Conservation (phyloP, 2,888 invertebrate species). For the Camptogramma bilineatum region DNA sequence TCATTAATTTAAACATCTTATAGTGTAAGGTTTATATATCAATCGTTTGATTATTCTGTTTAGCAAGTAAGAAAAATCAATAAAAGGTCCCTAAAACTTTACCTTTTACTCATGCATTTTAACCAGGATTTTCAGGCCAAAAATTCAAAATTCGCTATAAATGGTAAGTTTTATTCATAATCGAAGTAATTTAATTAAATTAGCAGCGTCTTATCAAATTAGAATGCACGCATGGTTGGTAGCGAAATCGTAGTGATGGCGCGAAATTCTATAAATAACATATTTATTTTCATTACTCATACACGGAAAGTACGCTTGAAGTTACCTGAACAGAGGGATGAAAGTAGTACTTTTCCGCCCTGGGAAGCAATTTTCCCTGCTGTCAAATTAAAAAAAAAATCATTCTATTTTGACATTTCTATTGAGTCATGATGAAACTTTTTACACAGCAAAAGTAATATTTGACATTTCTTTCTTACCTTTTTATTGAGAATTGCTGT, state of each 20-base stretch:
- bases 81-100: slow-evolving; percentile 3
- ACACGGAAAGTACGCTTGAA: no score
- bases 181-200: not conserved
- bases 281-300: not conserved
- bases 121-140: slow-evolving; percentile 24
- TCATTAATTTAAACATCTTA: not conserved
- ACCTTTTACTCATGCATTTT: slow-evolving; percentile 12
- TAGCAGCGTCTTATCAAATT: not conserved
- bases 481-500: no score
- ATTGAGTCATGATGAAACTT: no score
- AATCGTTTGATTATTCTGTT: not conserved
- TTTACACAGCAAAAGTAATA: no score
- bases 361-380: no score
- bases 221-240: not conserved
- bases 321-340: no score
- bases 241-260: not conserved
- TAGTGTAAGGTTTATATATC: not conserved
- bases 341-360: no score
- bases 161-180: slow-evolving; percentile 29
- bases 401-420: no score
- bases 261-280: not conserved
- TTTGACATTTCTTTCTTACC: no score
- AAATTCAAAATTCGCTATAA: slow-evolving; percentile 23
- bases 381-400: no score
- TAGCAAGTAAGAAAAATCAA: slow-evolving; percentile 11